These are phyloP conservation scores for Vollenhovia emeryi DNA, from an alignment of 1,140 invertebrate species.

Conservation along the genomic window DNA sequence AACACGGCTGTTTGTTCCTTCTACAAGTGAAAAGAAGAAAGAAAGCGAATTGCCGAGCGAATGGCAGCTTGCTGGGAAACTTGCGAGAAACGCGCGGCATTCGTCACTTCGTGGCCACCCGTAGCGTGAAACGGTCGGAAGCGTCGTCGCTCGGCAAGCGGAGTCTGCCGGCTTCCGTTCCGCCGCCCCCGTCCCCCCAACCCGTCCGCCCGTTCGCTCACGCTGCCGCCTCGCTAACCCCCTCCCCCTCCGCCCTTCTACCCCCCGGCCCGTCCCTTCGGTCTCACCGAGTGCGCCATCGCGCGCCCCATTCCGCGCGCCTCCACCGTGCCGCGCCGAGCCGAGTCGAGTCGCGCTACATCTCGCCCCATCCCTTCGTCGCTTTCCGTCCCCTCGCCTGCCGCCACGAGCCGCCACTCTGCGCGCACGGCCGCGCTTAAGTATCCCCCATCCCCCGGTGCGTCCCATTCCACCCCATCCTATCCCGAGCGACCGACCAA, in stretches of 20 bases:
- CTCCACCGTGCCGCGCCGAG: slow-evolving; percentile 6
- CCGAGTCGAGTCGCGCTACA: slow-evolving; percentile 23
- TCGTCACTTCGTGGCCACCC: slow-evolving; percentile 70
- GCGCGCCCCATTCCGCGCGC: slow-evolving; percentile 32
- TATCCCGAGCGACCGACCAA: slow-evolving; percentile 24
- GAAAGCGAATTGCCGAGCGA: slow-evolving; percentile 8
- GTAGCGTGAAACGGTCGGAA: slow-evolving; percentile 72
- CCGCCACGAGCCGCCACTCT: slow-evolving; percentile 73
- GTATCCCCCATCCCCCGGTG: slow-evolving; percentile 69
- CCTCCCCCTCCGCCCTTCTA: no score
- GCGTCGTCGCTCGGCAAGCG: slow-evolving; percentile 73
- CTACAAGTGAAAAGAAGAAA: neutral
- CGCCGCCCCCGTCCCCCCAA: slow-evolving; percentile 64
- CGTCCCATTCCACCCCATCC: slow-evolving; percentile 46
- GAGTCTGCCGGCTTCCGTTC: slow-evolving; percentile 77
- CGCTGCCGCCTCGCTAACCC: slow-evolving; percentile 24
- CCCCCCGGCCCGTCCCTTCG: slow-evolving; percentile 1
- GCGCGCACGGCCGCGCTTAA: slow-evolving; percentile 75
- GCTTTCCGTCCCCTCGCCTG: slow-evolving; percentile 44
- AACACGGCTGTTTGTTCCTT: neutral
- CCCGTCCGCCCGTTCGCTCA: neutral
- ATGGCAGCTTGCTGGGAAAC: neutral
- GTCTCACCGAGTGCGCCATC: slow-evolving; percentile 51
- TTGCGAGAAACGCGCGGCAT: slow-evolving; percentile 29
- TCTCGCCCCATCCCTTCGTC: slow-evolving; percentile 37